Evolutionary conservation across 2,888 invertebrate species (phyloP).

Genomic region (Ctenicera cuprea): DNA sequence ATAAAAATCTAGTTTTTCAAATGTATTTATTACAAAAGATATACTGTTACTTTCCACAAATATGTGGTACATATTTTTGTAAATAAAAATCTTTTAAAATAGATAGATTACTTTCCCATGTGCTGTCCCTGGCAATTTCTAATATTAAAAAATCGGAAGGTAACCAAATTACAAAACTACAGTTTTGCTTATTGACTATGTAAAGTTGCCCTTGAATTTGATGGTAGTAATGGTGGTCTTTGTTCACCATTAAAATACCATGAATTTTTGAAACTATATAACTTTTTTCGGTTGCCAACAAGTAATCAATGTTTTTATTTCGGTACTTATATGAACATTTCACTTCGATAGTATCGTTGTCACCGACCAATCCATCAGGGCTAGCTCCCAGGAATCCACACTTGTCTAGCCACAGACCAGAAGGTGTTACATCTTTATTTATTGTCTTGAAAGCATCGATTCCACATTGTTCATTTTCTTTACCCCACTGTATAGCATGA

Average conservation of each 20-base stretch:
- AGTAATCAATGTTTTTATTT: neutral
- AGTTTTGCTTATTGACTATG: neutral
- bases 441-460: neutral
- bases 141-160: neutral
- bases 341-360: slow-evolving; percentile 39
- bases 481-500: neutral
- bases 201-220: no score
- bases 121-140: neutral
- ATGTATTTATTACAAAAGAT: no score
- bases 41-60: no score
- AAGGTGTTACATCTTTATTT: neutral
- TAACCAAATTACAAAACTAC: neutral
- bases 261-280: no score
- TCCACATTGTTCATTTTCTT: neutral
- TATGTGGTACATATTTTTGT: neutral
- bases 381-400: slow-evolving; percentile 40
- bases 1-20: no score
- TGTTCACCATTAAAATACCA: neutral
- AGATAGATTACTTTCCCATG: neutral
- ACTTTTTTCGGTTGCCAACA: no score
- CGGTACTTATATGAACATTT: slow-evolving; percentile 37
- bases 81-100: neutral
- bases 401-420: slow-evolving; percentile 36
- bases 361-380: slow-evolving; percentile 37
- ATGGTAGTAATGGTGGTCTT: slow-evolving; percentile 1